These are phyloP conservation scores for Pheosia gnoma DNA, from an alignment of 2,888 invertebrate species.

Conservation along the genomic window DNA sequence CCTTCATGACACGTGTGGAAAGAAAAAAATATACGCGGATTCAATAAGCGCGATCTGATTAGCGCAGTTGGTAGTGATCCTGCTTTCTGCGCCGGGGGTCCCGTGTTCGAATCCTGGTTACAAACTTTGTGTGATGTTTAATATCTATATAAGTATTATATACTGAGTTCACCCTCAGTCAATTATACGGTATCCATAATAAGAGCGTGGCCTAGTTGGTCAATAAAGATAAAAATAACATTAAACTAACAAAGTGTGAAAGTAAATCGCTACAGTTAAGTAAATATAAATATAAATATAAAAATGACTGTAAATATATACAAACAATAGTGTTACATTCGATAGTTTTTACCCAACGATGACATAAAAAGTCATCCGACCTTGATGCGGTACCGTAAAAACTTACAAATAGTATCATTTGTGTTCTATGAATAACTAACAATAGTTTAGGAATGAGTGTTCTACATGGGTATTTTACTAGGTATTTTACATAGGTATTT, in stretches of 20 bases:
- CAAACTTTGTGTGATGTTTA: too few species aligned
- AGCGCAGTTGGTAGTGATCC: too few species aligned
- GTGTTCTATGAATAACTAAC: background rate
- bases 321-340: background rate
- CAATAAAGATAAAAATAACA: background rate
- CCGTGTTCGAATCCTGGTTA: too few species aligned
- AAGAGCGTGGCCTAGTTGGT: too few species aligned
- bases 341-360: background rate
- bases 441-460: background rate
- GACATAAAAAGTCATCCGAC: background rate
- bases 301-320: background rate
- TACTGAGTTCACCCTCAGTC: too few species aligned
- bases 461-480: background rate
- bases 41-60: too few species aligned
- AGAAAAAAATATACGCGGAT: too few species aligned
- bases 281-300: background rate
- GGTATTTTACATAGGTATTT: background rate
- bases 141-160: too few species aligned
- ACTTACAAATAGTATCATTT: background rate
- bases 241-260: background rate
- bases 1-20: too few species aligned
- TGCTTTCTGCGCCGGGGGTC: too few species aligned
- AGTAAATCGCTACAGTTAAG: background rate
- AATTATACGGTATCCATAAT: too few species aligned
- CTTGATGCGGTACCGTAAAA: background rate